Base-by-base conservation (phyloP, 2,888 invertebrate genomes). In the Furcula furcula region DNA sequence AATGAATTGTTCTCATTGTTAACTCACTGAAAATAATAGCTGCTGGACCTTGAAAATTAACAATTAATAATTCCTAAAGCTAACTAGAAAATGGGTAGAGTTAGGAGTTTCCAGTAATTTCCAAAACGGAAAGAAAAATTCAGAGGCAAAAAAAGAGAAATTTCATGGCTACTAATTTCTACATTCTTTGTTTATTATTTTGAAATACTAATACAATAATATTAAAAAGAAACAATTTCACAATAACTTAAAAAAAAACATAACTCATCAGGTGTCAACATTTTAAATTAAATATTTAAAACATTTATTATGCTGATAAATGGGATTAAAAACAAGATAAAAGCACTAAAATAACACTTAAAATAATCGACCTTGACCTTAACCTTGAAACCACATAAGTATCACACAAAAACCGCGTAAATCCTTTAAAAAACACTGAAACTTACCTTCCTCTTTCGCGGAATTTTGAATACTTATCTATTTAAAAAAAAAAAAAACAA, bases 401-500 rank as follows among this genome's bases (percentile, higher is more conserved):
- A 7, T 7, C 5, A 19, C 7, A 21, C 21, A 10, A 21, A 10
- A 21, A 10, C n/a, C 21, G 10, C 21, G 1, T 3, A 21, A n/a
- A 21, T 10, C 21, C 10, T 10, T 10, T 5, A 21, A 9, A 21
- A 21, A 9, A 19, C 3, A 19, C 9, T 10, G 21, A 12, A 19
- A 79, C 86, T 85, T 58, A 88, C 87, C 87, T 88, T 88, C 78
- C 84, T 78, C 70, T 86, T 88, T 6, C 87, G 85, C 62, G 88
- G 87, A 84, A 87, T 87, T 70, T 72, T 86, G 60, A 54, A 56
- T 56, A 61, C 69, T 73, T 66, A 64, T 55, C 51, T 65, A 65
- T 48, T 51, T 63, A 44, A 33, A 54, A 49, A 44, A 40, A 36
- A 47, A 47, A 29, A 41, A 31, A 29, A 34, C 31, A 38, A 30